Evolutionary conservation across 2,797 vertebrate species (phyloP), one percentile per base, ranked within the genome.

Genomic region (Tauraco hartlaubi): DNA sequence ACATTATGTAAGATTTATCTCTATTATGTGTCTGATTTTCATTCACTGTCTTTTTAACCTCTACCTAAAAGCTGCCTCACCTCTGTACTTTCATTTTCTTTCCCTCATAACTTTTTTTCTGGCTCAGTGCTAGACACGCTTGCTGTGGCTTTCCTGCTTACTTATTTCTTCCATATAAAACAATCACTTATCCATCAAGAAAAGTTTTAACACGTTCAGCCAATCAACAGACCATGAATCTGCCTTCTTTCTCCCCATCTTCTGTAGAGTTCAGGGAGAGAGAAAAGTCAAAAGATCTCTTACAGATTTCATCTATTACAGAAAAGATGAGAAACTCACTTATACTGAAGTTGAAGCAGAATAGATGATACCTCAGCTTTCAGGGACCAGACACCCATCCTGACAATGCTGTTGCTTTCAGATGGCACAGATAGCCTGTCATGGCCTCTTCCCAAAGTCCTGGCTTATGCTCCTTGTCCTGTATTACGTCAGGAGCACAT

Each of bases 361-460:
- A 66, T 26, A 39, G 0, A 1, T 17, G 0, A 1, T 17, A 12
- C 21, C 43, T 81, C 31, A 26, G 22, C 22, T 43, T 54, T 29
- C 23, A 9, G 52, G 41, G 33, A 29, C 12, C 3, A 6, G 49
- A 28, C 12, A 35, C 25, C 15, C 29, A 17, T 17, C 48, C 37
- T 35, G 39, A 43, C 54, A 31, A 8, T 29, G 28, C 25, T 21
- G 11, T 26, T 61, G 21, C 22, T 72, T 69, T 62, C 22, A 14
- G 6, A 20, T 1, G 8, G 52, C 29, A 25, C 1, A 3, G 43
- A 6, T 13, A 66, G 41, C 11, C 23, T 13, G 3, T 55, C 21
- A 4, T 2, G 25, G 31, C n/a, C n/a, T 52, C 41, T 62, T 31
- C 39, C 31, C 67, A 26, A 58, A 78, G 23, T 9, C 44, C 23